Evolutionary conservation across 2,797 vertebrate species (phyloP).

Genomic region (Xenops minutus): DNA sequence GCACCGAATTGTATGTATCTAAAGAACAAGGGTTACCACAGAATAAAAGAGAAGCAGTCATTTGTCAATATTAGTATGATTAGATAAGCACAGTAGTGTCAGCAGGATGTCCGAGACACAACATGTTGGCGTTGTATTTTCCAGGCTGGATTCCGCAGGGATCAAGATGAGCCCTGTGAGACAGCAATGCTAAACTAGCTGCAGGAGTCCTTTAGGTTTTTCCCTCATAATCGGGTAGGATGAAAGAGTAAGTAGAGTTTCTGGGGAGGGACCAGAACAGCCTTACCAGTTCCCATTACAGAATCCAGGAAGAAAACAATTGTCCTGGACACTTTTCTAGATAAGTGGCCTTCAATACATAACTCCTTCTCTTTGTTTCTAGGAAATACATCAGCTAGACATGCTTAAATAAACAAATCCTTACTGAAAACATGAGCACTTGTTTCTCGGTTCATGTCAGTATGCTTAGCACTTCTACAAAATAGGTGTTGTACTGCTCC

Average conservation of each 20-base stretch:
- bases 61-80: slow-evolving; percentile 43
- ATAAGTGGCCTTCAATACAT: not conserved
- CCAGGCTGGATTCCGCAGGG: not conserved
- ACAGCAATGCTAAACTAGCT: not conserved
- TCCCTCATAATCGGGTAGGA: not conserved
- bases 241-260: not conserved
- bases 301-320: not conserved
- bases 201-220: not conserved
- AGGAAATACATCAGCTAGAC: not conserved
- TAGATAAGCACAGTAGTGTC: slow-evolving; percentile 16
- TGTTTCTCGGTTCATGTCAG: not conserved
- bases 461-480: not conserved
- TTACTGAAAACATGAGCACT: not conserved
- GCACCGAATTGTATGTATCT: not conserved
- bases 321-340: not conserved
- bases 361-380: not conserved
- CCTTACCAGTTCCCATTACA: not conserved
- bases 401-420: not conserved
- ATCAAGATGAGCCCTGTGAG: not conserved
- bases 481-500: not conserved
- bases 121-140: not conserved
- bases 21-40: slow-evolving; percentile 34
- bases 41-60: slow-evolving; percentile 7
- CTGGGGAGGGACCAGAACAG: not conserved
- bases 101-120: slow-evolving; percentile 26